Evolutionary conservation across 1,140 invertebrate genomes (phyloP).

Genomic region (Orchestia grillus): DNA sequence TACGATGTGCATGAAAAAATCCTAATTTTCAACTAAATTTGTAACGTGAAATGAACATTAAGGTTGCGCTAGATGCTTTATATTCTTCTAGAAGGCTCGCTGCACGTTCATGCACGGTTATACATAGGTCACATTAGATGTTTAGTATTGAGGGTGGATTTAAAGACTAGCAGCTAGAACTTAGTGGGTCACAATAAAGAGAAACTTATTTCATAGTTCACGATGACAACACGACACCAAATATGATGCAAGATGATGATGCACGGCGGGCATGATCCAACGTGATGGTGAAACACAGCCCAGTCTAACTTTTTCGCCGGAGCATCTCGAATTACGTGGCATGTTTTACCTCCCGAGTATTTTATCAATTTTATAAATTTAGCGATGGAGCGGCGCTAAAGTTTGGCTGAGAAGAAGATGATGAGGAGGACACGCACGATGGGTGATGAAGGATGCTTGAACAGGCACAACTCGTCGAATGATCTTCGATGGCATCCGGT

Average conservation of each 20-base stretch:
- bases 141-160: background rate
- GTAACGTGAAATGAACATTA: background rate
- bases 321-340: too few relatives aligned
- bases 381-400: too few relatives aligned
- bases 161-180: background rate
- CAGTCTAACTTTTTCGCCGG: too few relatives aligned
- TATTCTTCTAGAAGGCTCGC: background rate
- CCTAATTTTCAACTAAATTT: background rate
- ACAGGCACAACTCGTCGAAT: background rate
- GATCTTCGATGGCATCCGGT: background rate
- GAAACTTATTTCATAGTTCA: background rate
- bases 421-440: background rate
- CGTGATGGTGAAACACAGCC: background rate
- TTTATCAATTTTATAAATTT: too few relatives aligned
- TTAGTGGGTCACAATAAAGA: background rate
- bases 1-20: background rate
- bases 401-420: too few relatives aligned
- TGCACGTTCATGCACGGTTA: background rate
- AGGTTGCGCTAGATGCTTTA: background rate
- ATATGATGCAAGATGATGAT: background rate
- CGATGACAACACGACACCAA: background rate
- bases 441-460: background rate
- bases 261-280: background rate
- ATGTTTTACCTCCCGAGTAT: too few relatives aligned
- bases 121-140: background rate